Evolutionary conservation across 1,140 invertebrate species (phyloP), one percentile per base, ranked within the genome.

Genomic region (Drosophila athabasca): DNA sequence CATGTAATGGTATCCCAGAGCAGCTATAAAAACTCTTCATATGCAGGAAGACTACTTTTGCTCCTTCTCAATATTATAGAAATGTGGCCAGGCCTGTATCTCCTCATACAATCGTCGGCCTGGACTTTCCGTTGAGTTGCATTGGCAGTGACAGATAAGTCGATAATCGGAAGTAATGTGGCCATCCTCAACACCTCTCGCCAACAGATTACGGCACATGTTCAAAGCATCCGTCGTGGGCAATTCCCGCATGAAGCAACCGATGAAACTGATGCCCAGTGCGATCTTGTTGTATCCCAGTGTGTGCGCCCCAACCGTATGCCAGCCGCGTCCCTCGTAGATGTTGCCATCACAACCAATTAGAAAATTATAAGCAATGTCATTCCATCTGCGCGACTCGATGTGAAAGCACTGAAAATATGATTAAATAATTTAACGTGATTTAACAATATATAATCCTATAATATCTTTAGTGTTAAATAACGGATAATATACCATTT

Each of bases 301-400:
- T 0, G 95, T 94, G 74, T 96, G 95, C 0, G 94, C 93, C 0
- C 95, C 95, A 3, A 94, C 90, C 15, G 92, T 87, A 52, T 94
- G 93, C 95, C 95, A 96, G 65, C 94, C 95, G 24, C 95, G 92
- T 2, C 94, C 95, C 76, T 94, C 93, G 74, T 95, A 95, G 2
- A 93, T 92, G 19, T 93, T 93, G 0, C 94, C 94, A 80, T 95
- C 95, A 41, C 94, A 94, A 13, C 94, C 95, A 41, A 95, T 93
- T 9, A 95, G 72, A 72, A 95, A 95, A 62, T 93, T 94, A 69
- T 94, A 95, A 0, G 93, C 94, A 45, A 95, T 94, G 68, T 95
- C 94, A 49, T 80, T 84, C 93, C 93, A 94, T 17, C 88, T 82
- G 0, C 90, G 85, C 22, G 78, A 81, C 46, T 94, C 93, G 44